These are phyloP conservation scores for Philaethria dido DNA, from an alignment of 2,888 invertebrate genomes.

Conservation along the genomic window DNA sequence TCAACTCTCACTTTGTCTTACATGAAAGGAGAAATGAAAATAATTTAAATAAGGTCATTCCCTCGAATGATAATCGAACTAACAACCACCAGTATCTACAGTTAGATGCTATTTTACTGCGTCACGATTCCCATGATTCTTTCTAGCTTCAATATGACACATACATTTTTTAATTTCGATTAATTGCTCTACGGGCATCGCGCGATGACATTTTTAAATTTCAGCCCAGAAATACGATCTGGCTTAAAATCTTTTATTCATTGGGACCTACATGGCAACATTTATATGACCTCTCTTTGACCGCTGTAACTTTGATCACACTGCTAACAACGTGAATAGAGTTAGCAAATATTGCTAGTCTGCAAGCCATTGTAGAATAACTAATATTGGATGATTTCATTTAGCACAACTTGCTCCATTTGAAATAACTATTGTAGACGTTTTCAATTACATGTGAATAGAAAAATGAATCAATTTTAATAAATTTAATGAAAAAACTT, in stretches of 20 bases:
- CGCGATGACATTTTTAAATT: not conserved
- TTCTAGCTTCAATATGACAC: not conserved
- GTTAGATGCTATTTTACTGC: too few relatives aligned
- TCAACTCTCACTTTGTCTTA: too few relatives aligned
- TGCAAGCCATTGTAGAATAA: conserved; percentile 9
- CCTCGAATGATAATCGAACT: too few relatives aligned
- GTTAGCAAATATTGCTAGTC: conserved; percentile 14
- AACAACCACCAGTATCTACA: too few relatives aligned
- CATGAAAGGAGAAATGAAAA: too few relatives aligned
- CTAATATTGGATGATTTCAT: conserved; percentile 14
- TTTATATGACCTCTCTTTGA: conserved; percentile 15
- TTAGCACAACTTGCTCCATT: not conserved
- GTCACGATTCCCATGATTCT: too few relatives aligned
- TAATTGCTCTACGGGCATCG: not conserved
- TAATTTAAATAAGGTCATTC: too few relatives aligned
- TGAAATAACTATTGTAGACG: conserved; percentile 2
- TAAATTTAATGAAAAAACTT: too few relatives aligned
- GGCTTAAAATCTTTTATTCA: conserved; percentile 12
- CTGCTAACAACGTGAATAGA: conserved; percentile 12
- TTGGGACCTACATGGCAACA: not conserved
- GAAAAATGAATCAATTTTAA: too few relatives aligned
- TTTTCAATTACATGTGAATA: not conserved
- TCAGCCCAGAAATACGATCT: not conserved
- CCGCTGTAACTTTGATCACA: conserved; percentile 20
- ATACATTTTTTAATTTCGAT: not conserved